These are phyloP conservation scores for Erebia ligea DNA, from an alignment of 2,888 invertebrate genomes.

Conservation along the genomic window DNA sequence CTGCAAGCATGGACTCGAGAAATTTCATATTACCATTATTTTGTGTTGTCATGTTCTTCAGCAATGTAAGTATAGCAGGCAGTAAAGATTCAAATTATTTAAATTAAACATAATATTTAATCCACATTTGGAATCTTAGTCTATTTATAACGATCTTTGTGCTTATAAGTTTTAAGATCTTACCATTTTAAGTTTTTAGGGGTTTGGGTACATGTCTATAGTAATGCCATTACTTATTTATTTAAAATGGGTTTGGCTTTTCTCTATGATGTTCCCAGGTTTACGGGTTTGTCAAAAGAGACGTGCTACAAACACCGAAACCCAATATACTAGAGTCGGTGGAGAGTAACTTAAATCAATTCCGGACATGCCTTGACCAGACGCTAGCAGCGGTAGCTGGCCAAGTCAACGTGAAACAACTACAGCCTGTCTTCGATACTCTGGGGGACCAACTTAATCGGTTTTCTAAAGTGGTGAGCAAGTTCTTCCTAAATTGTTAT, in stretches of 20 bases:
- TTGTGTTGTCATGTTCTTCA: constrained; percentile 19
- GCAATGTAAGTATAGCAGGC: constrained; percentile 22
- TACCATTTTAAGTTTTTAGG: too few species aligned
- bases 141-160: too few species aligned
- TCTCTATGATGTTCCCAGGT: constrained; percentile 44
- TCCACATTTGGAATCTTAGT: too few species aligned
- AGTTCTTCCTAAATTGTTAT: background rate
- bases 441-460: constrained; percentile 65
- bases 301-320: constrained; percentile 43
- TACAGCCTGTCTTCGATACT: constrained; percentile 61
- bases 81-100: too few species aligned
- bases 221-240: too few species aligned
- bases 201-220: too few species aligned
- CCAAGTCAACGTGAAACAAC: constrained; percentile 62
- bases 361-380: constrained; percentile 64
- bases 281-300: constrained; percentile 53
- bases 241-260: too few species aligned
- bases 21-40: constrained; percentile 27
- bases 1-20: constrained; percentile 32
- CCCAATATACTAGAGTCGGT: constrained; percentile 52
- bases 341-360: constrained; percentile 60
- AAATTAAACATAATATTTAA: too few species aligned
- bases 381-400: constrained; percentile 57
- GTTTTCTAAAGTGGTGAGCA: constrained; percentile 65
- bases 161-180: too few species aligned